These are phyloP conservation scores for Lasioglossum leucozonium DNA, from an alignment of 2,888 invertebrate genomes.

Conservation along the genomic window DNA sequence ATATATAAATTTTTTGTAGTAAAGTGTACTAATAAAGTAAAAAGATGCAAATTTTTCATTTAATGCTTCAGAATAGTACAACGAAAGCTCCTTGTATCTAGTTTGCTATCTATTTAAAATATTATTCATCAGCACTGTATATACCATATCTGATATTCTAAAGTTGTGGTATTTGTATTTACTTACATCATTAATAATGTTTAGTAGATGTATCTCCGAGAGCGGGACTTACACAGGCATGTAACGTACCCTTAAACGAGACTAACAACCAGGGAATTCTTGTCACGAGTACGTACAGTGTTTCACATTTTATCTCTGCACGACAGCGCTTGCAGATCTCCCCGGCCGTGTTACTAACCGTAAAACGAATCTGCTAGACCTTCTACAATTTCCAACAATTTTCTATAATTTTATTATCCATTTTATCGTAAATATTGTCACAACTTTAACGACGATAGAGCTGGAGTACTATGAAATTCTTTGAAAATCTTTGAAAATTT, in stretches of 20 bases:
- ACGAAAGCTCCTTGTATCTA: no score
- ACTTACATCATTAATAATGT: neutral
- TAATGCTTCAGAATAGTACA: no score
- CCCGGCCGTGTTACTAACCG: neutral
- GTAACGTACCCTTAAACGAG: conserved; percentile 33
- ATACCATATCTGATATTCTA: neutral
- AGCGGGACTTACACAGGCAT: conserved; percentile 6
- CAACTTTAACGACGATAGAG: no score
- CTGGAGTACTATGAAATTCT: no score
- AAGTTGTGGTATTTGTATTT: neutral
- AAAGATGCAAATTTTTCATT: no score
- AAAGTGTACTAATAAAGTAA: neutral
- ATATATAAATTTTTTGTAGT: neutral
- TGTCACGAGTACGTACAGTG: conserved; percentile 45
- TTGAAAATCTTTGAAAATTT: no score
- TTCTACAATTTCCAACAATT: neutral
- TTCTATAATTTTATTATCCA: neutral
- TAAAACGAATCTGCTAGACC: neutral
- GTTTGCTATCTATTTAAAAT: no score
- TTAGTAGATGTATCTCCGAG: conserved; percentile 5
- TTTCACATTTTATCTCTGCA: conserved; percentile 51
- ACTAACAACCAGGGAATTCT: conserved; percentile 49
- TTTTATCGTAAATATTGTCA: no score
- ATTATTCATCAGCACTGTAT: neutral
- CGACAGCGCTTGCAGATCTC: conserved; percentile 36